A percentile compares a stretch with the other conserved stretches of the same genome.
These are phyloP conservation scores for Agrotis segetum DNA, from an alignment of 2,888 invertebrate genomes.

Conservation along the genomic window DNA sequence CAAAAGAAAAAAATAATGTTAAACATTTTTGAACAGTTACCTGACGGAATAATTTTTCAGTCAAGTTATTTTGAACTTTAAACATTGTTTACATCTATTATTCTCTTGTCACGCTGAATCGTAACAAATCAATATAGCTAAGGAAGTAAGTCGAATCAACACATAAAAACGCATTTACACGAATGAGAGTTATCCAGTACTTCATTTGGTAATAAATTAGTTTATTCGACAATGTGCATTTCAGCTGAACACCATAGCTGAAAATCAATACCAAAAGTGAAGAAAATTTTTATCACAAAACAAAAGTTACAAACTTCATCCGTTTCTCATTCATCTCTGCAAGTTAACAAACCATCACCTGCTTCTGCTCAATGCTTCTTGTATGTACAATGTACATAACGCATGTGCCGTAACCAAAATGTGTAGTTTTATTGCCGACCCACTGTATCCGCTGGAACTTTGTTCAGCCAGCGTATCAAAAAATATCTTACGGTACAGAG, in stretches of 20 bases:
- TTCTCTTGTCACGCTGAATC: not conserved
- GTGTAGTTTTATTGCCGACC: slow-evolving; percentile 12
- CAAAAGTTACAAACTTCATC: slow-evolving; percentile 36
- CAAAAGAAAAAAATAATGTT: too few species aligned
- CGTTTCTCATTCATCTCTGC: slow-evolving; percentile 66
- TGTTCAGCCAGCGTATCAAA: slow-evolving; percentile 1
- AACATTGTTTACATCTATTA: slow-evolving; percentile 3
- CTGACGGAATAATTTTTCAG: too few species aligned
- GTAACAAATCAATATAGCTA: not conserved
- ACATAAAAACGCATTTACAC: not conserved
- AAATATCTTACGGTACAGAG: not conserved
- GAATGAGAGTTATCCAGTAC: not conserved
- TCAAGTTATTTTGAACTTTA: slow-evolving; percentile 22
- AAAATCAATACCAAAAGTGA: not conserved
- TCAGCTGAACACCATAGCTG: not conserved
- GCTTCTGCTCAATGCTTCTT: slow-evolving; percentile 47
- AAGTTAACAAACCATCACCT: slow-evolving; percentile 31
- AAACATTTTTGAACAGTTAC: too few species aligned
- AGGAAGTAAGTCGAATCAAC: not conserved
- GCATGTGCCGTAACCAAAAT: slow-evolving; percentile 36
- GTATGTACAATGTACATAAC: slow-evolving; percentile 6
- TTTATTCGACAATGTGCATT: not conserved
- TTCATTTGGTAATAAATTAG: not conserved
- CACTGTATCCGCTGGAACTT: slow-evolving; percentile 1
- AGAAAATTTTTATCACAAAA: slow-evolving; percentile 13